These are phyloP conservation scores for Stomatorhinus ivindoensis DNA, from an alignment of 2,113 vertebrate genomes.

Conservation along the genomic window DNA sequence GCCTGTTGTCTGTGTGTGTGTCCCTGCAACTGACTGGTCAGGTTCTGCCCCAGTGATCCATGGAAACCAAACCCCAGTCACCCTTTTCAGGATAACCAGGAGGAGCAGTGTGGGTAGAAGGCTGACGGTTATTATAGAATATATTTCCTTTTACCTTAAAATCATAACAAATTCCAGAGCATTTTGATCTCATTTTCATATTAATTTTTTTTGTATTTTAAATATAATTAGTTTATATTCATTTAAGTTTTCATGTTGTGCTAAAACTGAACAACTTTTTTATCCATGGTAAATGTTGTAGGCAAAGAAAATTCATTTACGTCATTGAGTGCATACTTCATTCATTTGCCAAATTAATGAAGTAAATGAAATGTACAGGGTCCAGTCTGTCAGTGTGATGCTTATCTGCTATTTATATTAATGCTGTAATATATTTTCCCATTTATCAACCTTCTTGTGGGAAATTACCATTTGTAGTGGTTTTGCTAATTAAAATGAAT, in stretches of 20 bases:
- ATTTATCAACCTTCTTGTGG: neutral
- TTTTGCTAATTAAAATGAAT: constrained; percentile 10
- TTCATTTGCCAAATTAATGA: neutral
- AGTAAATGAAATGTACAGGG: neutral
- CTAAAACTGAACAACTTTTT: neutral
- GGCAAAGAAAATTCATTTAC: neutral
- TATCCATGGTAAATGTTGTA: neutral
- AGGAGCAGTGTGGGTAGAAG: too few species aligned
- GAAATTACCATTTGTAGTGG: constrained; percentile 12
- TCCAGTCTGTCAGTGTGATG: neutral
- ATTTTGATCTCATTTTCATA: neutral
- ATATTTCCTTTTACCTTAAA: neutral
- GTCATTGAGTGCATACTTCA: neutral
- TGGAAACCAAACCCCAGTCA: neutral
- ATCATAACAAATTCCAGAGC: neutral
- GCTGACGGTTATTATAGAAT: neutral
- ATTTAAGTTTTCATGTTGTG: neutral
- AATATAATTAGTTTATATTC: neutral
- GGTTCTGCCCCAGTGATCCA: neutral
- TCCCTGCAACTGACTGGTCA: neutral
- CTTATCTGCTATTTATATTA: neutral
- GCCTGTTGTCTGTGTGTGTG: constrained; percentile 26
- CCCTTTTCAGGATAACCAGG: neutral
- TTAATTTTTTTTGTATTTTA: neutral
- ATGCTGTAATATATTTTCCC: neutral